Conservation (phyloP, 2,797 vertebrate species). For the Todus mexicanus region DNA sequence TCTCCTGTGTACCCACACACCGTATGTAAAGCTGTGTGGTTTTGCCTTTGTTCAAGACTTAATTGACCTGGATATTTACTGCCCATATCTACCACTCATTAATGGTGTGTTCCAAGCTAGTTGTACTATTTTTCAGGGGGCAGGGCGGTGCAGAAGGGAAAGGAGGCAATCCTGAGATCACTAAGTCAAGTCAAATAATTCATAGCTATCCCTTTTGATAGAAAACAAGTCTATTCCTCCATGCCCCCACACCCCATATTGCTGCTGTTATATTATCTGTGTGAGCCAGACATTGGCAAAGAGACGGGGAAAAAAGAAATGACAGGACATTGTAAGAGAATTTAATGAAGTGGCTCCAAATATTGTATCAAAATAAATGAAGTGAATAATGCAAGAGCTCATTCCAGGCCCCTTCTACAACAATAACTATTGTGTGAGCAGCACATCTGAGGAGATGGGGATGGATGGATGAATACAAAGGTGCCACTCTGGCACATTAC, state of each 20-base stretch:
- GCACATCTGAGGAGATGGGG: neutral
- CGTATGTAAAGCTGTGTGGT: neutral
- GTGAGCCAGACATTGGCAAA: constrained; percentile 32
- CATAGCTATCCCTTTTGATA: neutral
- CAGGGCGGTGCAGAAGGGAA: neutral
- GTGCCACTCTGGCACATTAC: neutral
- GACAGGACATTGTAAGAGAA: constrained; percentile 27
- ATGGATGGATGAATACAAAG: neutral
- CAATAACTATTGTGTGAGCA: neutral
- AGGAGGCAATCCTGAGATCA: neutral
- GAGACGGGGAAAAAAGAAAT: neutral
- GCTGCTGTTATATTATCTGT: constrained; percentile 43
- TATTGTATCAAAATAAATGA: constrained; percentile 60
- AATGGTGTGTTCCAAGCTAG: neutral
- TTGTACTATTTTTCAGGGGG: neutral
- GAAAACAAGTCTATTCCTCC: neutral
- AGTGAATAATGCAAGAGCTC: constrained; percentile 50
- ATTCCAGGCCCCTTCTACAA: neutral
- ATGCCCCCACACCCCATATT: neutral
- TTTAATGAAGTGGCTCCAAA: constrained; percentile 65
- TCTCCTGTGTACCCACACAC: neutral
- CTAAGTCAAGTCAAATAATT: neutral
- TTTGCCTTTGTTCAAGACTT: neutral
- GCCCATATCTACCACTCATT: neutral
- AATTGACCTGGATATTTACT: neutral